A percentile compares a stretch with the other conserved stretches of the same genome.
These are phyloP conservation scores for Polypterus bichir DNA, from an alignment of 2,113 vertebrate genomes.

Conservation along the genomic window DNA sequence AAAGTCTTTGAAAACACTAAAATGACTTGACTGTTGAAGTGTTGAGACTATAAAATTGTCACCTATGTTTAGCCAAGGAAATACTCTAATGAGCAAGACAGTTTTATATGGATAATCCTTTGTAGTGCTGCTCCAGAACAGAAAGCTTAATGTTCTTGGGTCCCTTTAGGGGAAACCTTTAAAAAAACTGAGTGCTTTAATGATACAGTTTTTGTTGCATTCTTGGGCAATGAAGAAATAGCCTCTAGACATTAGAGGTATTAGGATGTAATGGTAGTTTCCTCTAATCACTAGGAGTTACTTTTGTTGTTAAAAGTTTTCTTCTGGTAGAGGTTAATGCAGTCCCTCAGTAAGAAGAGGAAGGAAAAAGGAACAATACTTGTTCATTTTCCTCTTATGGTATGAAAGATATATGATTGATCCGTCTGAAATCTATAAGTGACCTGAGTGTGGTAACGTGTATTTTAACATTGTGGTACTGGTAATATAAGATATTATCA, in stretches of 20 bases:
- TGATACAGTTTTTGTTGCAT: slow-evolving; percentile 58
- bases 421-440: accelerated
- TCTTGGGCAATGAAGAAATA: slow-evolving; percentile 52
- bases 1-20: slow-evolving; percentile 3
- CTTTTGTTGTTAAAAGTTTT: slow-evolving; percentile 46
- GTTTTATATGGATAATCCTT: slow-evolving; percentile 63
- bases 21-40: slow-evolving; percentile 49
- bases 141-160: slow-evolving; percentile 38
- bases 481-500: no score
- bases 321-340: slow-evolving; percentile 58
- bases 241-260: slow-evolving; percentile 44
- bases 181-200: slow-evolving; percentile 55
- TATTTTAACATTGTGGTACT: no score
- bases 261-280: slow-evolving; percentile 49
- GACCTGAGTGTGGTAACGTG: no score
- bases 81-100: slow-evolving; percentile 64
- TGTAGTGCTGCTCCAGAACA: slow-evolving; percentile 53
- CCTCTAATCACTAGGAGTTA: slow-evolving; percentile 48
- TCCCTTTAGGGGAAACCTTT: slow-evolving; percentile 53
- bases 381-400: not conserved
- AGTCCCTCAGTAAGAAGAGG: slow-evolving; percentile 35
- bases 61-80: slow-evolving; percentile 67
- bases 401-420: not conserved
- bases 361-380: slow-evolving; percentile 8
- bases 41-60: slow-evolving; percentile 78